These are phyloP conservation scores for Neofelis nebulosa DNA, from an alignment of 2,113 vertebrate species.

Conservation along the genomic window DNA sequence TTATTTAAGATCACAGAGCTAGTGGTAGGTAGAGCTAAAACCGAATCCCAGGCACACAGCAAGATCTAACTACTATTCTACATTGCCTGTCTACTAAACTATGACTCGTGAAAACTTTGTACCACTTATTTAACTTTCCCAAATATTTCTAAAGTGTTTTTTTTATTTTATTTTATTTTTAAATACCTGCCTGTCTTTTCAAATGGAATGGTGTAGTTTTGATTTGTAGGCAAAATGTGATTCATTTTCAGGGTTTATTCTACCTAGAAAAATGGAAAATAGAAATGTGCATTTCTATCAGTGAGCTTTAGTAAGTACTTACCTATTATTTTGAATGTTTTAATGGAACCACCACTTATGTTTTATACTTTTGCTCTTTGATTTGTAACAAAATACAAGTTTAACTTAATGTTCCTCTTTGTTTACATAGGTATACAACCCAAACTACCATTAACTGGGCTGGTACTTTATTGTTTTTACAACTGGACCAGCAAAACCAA, in stretches of 20 bases:
- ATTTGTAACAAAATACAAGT: background rate
- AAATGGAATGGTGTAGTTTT: background rate
- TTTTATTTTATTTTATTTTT: background rate
- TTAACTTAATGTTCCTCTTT: background rate
- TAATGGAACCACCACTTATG: background rate
- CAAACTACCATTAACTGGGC: background rate
- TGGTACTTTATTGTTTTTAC: background rate
- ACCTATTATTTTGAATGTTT: background rate
- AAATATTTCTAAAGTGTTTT: background rate
- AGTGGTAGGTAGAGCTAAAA: background rate
- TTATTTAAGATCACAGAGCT: background rate
- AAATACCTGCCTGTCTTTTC: background rate
- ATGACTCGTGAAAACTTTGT: background rate
- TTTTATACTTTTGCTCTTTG: background rate
- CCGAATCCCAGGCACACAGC: background rate
- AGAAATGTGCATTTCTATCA: background rate
- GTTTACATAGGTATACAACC: background rate
- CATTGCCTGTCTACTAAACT: background rate
- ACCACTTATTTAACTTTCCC: background rate
- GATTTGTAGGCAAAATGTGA: background rate
- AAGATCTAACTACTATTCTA: background rate
- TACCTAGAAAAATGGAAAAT: background rate
- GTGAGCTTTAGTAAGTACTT: background rate
- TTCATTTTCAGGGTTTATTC: slow-evolving; percentile 24
- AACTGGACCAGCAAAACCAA: background rate